These are phyloP conservation scores for Larimichthys crocea DNA, from an alignment of 2,113 vertebrate genomes.

Conservation along the genomic window DNA sequence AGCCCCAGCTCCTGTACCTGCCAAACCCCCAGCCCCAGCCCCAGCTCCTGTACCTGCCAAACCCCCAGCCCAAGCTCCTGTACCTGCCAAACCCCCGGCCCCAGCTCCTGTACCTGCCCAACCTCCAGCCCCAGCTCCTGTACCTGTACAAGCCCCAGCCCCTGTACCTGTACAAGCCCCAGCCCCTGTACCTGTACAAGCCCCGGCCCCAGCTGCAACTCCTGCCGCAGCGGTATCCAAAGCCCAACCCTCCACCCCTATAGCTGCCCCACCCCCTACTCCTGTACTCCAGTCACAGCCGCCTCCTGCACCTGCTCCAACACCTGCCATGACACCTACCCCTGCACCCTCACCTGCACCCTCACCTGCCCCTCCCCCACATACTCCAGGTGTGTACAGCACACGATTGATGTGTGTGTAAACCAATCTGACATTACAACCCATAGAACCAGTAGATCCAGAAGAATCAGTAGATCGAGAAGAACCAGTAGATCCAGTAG, in stretches of 20 bases:
- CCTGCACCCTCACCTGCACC: constrained; percentile 36
- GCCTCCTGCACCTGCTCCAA: background rate
- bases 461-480: background rate
- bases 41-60: background rate
- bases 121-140: background rate
- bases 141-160: background rate
- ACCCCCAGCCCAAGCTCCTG: background rate
- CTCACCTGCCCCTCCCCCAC: constrained; percentile 55
- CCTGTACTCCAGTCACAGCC: constrained; percentile 21
- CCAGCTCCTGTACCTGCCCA: background rate
- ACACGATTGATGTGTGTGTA: constrained; percentile 5
- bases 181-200: background rate
- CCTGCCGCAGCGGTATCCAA: too few relatives aligned
- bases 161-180: background rate
- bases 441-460: constrained; percentile 3
- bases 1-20: background rate
- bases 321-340: background rate
- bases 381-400: constrained; percentile 74
- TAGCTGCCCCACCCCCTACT: constrained; percentile 8
- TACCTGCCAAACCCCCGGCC: background rate
- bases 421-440: background rate
- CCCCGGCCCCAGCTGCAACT: background rate
- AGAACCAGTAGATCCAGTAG: too few relatives aligned
- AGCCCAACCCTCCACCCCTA: background rate
- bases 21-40: too few relatives aligned